phyloP scores from a whole-genome alignment of 1,140 invertebrate genomes.

The Paracyclopina nana region DNA sequence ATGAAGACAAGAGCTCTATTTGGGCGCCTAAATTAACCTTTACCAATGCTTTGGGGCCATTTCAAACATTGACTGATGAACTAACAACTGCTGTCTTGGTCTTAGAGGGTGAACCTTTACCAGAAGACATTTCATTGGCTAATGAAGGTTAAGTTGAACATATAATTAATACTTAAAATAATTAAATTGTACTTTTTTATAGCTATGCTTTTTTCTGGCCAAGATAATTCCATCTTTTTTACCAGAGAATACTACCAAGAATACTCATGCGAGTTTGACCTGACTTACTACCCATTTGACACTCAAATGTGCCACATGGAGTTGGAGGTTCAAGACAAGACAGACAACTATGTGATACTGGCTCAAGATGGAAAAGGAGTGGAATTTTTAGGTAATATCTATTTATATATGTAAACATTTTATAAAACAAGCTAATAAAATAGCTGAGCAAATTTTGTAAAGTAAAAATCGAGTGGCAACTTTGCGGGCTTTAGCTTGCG shows the following conservation, averaged over 20 bases:
- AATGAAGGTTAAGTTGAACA: background rate
- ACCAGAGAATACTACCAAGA: conserved; percentile 5
- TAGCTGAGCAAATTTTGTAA: too few species aligned
- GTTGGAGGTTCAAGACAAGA: conserved; percentile 8
- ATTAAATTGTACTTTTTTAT: background rate
- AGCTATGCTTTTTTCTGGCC: conserved; percentile 1
- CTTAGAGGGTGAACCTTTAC: background rate
- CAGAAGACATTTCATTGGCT: background rate
- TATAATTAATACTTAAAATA: background rate
- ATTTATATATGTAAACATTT: background rate
- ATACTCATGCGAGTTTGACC: conserved; percentile 8
- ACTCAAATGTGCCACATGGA: conserved; percentile 11
- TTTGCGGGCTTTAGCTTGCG: too few species aligned
- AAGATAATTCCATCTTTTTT: background rate
- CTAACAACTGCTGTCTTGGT: background rate
- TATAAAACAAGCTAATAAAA: background rate
- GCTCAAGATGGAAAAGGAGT: conserved; percentile 7
- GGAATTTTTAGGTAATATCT: conserved; percentile 1
- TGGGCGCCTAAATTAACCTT: background rate
- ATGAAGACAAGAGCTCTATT: background rate
- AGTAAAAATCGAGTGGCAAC: too few species aligned
- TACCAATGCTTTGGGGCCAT: background rate
- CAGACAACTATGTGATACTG: conserved; percentile 1
- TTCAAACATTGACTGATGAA: background rate
- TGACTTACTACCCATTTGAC: conserved; percentile 9